Percentiles rank a stretch among this genome's conserved stretches.
Evolutionary conservation across 2,797 vertebrate genomes (phyloP).

Genomic region (Pachyuromys duprasi): DNA sequence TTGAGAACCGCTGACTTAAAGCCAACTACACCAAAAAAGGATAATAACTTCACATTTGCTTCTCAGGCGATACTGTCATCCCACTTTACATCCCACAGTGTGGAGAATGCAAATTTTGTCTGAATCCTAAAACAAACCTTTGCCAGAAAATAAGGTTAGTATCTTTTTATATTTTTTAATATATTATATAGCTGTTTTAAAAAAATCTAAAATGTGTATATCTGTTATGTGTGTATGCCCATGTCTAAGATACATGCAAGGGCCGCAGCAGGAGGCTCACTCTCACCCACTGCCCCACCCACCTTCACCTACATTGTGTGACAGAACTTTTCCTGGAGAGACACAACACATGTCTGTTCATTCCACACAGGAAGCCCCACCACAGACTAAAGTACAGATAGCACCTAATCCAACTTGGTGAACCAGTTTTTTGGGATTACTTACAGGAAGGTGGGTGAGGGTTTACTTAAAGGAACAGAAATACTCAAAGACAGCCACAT

Average conservation of each 20-base stretch:
- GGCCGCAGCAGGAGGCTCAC: not conserved
- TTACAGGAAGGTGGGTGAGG: not conserved
- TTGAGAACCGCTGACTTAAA: not conserved
- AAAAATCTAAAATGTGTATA: not conserved
- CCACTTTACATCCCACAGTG: slow-evolving; percentile 97
- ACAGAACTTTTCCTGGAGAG: not conserved
- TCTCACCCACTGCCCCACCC: not conserved
- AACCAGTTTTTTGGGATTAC: not conserved
- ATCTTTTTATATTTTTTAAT: not conserved
- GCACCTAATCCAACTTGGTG: not conserved
- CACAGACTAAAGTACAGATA: not conserved
- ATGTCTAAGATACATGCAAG: not conserved
- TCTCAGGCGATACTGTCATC: slow-evolving; percentile 94
- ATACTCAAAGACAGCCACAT: not conserved
- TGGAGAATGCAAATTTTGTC: slow-evolving; percentile 98
- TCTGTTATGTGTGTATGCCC: not conserved
- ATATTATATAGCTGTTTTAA: not conserved
- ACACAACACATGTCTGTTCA: not conserved
- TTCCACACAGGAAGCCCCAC: not conserved
- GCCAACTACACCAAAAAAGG: not conserved
- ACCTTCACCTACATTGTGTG: not conserved
- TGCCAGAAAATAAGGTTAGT: slow-evolving; percentile 98
- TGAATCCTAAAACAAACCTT: slow-evolving; percentile 98
- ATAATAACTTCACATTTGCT: slow-evolving; percentile 54
- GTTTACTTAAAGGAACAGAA: not conserved